Evolutionary conservation across 2,888 invertebrate species (phyloP).

Genomic region (Euzophera pinguis): DNA sequence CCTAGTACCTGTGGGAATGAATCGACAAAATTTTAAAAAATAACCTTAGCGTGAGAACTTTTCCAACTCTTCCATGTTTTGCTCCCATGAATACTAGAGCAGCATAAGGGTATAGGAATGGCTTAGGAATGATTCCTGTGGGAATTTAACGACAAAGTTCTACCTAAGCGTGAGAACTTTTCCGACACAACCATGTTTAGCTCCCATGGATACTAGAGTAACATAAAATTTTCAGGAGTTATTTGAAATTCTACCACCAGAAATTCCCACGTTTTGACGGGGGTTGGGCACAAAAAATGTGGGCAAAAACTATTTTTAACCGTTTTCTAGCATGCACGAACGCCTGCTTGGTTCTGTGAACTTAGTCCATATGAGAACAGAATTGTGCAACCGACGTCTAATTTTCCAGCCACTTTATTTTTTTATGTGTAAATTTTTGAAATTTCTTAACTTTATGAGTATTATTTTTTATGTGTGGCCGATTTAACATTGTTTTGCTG

Average conservation of each 20-base stretch:
- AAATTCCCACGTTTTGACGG: not conserved
- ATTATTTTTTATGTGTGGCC: no score
- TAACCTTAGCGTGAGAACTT: conserved; percentile 1
- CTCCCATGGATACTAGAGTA: not conserved
- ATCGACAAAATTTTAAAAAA: not conserved
- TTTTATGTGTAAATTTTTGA: no score
- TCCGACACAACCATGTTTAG: conserved; percentile 4
- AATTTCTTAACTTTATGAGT: no score
- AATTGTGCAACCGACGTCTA: not conserved
- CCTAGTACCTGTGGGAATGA: conserved; percentile 29
- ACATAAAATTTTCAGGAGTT: not conserved
- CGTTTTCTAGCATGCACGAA: not conserved
- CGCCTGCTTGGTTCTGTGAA: not conserved
- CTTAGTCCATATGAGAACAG: conserved; percentile 2
- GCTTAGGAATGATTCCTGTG: not conserved
- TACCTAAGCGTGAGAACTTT: conserved; percentile 3
- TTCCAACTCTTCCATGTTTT: conserved; percentile 6
- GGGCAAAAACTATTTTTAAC: not conserved
- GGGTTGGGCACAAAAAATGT: not conserved
- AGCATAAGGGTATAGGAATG: not conserved
- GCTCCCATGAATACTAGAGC: conserved; percentile 3
- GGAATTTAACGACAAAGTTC: not conserved
- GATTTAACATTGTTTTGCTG: no score
- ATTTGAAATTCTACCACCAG: not conserved
- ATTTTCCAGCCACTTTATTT: no score